Evolutionary conservation across 2,113 vertebrate species (phyloP).

Genomic region (Lasiurus borealis): DNA sequence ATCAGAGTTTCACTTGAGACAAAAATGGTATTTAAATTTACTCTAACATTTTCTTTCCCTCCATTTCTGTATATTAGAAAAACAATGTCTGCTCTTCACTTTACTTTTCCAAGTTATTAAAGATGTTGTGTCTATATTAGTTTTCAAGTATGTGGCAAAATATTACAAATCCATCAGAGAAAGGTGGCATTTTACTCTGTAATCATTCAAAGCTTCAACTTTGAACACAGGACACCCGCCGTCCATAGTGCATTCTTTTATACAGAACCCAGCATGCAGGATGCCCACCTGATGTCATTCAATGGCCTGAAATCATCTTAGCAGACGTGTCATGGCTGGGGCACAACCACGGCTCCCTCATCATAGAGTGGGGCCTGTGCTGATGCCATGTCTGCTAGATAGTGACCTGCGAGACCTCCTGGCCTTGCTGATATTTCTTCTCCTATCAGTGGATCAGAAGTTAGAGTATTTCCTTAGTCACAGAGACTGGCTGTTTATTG

Average conservation of each 20-base stretch:
- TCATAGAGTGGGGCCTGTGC: background rate
- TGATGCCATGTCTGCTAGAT: constrained; percentile 50
- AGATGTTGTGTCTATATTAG: background rate
- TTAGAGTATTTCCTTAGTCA: constrained; percentile 69
- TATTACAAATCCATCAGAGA: background rate
- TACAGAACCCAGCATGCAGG: background rate
- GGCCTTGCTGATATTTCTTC: constrained; percentile 36
- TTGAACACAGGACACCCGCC: background rate
- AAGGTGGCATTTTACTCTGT: background rate
- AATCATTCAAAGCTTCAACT: background rate
- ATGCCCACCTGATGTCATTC: background rate
- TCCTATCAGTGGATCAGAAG: constrained; percentile 28
- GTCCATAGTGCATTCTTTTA: fast-evolving
- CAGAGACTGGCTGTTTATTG: constrained; percentile 51
- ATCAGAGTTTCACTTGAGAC: background rate
- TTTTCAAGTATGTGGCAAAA: background rate
- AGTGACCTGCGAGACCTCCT: constrained; percentile 8
- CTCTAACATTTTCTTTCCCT: background rate
- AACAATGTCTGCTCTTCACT: background rate
- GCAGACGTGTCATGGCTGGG: background rate
- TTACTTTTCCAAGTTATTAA: background rate
- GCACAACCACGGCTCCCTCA: background rate
- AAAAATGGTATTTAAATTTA: background rate
- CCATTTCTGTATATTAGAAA: background rate
- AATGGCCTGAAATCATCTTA: background rate